Percentiles rank a stretch among this genome's conserved stretches.
phyloP scores from a whole-genome alignment of 2,888 invertebrate genomes.

The Drosophila villosipedis region DNA sequence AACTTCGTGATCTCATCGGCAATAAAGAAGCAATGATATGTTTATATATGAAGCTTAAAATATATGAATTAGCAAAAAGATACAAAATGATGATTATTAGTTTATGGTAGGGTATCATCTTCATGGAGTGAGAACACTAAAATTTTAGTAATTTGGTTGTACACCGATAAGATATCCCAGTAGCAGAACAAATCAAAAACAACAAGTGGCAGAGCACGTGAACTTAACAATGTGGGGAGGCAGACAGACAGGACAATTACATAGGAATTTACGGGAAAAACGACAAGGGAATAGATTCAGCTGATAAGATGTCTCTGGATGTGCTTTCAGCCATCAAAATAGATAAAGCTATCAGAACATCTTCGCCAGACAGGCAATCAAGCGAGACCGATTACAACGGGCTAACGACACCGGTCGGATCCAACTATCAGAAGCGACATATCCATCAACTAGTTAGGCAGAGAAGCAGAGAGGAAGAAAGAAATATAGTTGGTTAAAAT shows the following conservation, averaged over 20 bases:
- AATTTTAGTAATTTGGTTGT: slow-evolving; percentile 1
- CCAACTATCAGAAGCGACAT: slow-evolving; percentile 52
- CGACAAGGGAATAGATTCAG: slow-evolving; percentile 10
- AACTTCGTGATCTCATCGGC: slow-evolving; percentile 1
- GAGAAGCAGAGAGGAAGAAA: neutral
- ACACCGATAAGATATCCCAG: slow-evolving; percentile 35
- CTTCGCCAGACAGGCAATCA: slow-evolving; percentile 32
- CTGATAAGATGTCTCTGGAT: slow-evolving; percentile 46
- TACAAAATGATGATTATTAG: neutral
- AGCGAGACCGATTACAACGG: slow-evolving; percentile 57
- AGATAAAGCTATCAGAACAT: slow-evolving; percentile 38
- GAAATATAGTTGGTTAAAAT: neutral
- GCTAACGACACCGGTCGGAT: slow-evolving; percentile 69
- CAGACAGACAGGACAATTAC: neutral
- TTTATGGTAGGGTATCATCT: slow-evolving; percentile 4
- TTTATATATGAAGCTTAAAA: neutral
- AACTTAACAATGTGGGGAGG: slow-evolving; percentile 6
- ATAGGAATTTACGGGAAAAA: slow-evolving; percentile 15
- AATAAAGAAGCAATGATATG: neutral
- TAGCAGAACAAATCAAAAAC: slow-evolving; percentile 16
- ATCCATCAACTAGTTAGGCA: slow-evolving; percentile 3
- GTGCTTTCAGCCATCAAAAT: slow-evolving; percentile 39
- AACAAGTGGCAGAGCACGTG: neutral
- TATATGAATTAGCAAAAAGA: slow-evolving; percentile 9
- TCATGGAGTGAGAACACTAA: neutral